These are phyloP conservation scores for Myrmophylax atrothorax DNA, from an alignment of 2,113 vertebrate species.

Conservation along the genomic window DNA sequence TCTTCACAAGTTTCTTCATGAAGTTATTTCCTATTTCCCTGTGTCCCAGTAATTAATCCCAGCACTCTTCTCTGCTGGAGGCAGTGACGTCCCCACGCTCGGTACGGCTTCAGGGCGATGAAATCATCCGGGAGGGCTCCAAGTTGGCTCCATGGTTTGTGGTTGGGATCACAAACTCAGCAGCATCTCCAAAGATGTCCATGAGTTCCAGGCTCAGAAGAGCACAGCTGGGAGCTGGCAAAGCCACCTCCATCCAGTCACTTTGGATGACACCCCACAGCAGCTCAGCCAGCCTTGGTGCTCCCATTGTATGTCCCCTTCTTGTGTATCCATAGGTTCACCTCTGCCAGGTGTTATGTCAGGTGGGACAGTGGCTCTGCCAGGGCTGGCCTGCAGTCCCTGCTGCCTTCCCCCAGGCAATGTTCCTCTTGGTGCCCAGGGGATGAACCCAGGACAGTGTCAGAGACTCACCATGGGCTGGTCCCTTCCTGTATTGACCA, in stretches of 20 bases:
- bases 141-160: neutral
- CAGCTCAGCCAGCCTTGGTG: neutral
- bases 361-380: neutral
- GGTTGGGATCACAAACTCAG: neutral
- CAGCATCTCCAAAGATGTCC: neutral
- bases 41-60: neutral
- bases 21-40: neutral
- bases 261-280: fast-evolving
- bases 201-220: neutral
- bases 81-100: neutral
- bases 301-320: no score
- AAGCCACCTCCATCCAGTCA: neutral
- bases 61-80: neutral
- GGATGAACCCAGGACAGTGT: fast-evolving
- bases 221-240: neutral
- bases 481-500: neutral
- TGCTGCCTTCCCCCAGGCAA: neutral
- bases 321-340: fast-evolving
- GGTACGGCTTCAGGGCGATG: neutral
- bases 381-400: neutral
- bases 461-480: neutral
- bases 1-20: neutral
- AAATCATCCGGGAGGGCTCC: neutral
- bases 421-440: neutral
- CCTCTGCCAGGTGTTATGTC: fast-evolving